Base-by-base conservation (phyloP, 1,140 invertebrate genomes). In the Copidosoma floridanum region DNA sequence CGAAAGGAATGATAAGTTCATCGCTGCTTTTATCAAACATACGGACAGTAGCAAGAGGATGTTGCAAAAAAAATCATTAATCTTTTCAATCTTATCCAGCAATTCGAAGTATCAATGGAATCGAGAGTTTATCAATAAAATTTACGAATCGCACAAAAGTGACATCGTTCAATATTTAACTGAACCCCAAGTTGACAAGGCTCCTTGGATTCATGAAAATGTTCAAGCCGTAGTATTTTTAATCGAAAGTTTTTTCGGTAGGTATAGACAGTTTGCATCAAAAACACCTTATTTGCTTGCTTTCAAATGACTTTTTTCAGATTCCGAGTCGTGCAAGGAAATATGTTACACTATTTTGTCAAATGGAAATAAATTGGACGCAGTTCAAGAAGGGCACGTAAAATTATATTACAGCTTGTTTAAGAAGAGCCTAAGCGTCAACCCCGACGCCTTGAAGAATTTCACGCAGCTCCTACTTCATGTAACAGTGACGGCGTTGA, bases 391-490 rank as follows among this genome's bases (percentile, higher is more conserved):
- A 11, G 46, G 63, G 41, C 77, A 75, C 24, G 56, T 82, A 5
- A 67, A 80, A 65, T 52, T 83, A 35, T 27, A 79, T 7, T 65
- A 76, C 47, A 67, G 57, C 61, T 51, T 82, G 1, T 80, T 82
- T 50, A 77, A 76, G 21, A 80, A 68, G 52, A 65, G 57, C 55
- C 29, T 69, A 8, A 55, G 66, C 1, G 53, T 70, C 44, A 77
- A 77, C 18, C 74, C 79, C 43, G 75, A 76, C 8, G 68, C 81
- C 57, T 74, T 84, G 2, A 76, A 75, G 8, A 83, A 84, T 68
- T 85, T 85, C 55, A 68, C 85, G 2, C 78, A 82, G 53, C 71
- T 84, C 29, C 72, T 84, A 23, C 68, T 89, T n/a, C 80, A 85
- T 61, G 63, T 87, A 61, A 68, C 77, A 26, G 79, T 75, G 0